These are phyloP conservation scores for Aythya baeri DNA, from an alignment of 2,113 vertebrate species.

Conservation along the genomic window DNA sequence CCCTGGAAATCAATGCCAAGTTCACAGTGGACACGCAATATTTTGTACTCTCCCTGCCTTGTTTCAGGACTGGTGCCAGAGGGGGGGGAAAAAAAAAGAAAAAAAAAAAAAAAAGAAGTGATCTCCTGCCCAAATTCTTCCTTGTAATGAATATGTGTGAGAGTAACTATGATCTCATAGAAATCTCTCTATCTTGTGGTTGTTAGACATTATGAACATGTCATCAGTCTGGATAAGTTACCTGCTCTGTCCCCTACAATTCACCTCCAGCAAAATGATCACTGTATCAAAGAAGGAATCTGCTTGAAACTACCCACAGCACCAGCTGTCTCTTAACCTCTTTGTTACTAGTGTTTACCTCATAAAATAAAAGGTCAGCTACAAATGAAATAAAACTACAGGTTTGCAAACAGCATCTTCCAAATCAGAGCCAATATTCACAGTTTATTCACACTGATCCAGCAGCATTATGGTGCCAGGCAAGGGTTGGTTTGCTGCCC, in stretches of 20 bases:
- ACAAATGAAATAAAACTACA: neutral
- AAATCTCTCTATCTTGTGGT: conserved; percentile 39
- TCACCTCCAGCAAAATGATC: conserved; percentile 18
- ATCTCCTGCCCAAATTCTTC: conserved; percentile 28
- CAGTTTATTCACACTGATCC: neutral
- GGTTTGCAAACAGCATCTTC: neutral
- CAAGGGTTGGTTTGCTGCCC: neutral
- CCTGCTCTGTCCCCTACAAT: neutral
- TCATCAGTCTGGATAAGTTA: conserved; percentile 12
- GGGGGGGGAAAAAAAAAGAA: neutral
- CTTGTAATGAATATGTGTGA: conserved; percentile 54
- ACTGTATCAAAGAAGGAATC: neutral
- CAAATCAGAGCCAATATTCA: neutral
- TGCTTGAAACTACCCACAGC: neutral
- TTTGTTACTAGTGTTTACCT: neutral
- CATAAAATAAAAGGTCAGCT: neutral
- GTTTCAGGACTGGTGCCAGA: neutral
- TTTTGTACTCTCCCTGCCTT: neutral
- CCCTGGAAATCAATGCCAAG: neutral
- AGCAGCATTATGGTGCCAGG: neutral
- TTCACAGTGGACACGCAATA: neutral
- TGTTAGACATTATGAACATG: conserved; percentile 19
- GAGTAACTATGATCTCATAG: conserved; percentile 36
- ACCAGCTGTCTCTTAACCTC: neutral
- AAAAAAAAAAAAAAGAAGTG: neutral